Base-by-base conservation (phyloP, 2,888 invertebrate genomes). In the Cistogaster globosa region DNA sequence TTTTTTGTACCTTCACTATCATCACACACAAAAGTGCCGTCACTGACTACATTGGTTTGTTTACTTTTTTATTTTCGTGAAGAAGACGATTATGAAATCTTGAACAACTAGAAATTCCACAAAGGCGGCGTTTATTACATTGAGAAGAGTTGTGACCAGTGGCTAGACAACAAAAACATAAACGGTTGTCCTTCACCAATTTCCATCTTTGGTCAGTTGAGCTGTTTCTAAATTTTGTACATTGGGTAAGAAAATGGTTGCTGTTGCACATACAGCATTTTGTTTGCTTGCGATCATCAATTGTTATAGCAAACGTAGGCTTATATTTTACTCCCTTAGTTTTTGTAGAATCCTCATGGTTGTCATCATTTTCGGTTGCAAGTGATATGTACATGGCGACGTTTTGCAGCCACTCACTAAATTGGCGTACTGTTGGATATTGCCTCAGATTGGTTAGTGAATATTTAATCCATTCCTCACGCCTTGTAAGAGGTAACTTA, bases 401-500 rank as follows among this genome's bases (percentile, higher is more conserved):
- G 20, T 69, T 38, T 45, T 83, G 83, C 22, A 79, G n/a, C 74
- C 79, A 80, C 45, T 48, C 60, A 45, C 80, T 78, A 63, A 85
- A 82, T 18, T 74, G 42, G 0, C 81, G 48, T n/a, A 85, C 78
- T 22, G 22, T 78, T 42, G 81, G 83, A 20, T 75, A 84, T 12
- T 45, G 48, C 1, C 57, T 26, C 16, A 75, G 16, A 7, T 55
- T 63, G 14, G 45, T 55, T 11, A 81, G 16, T n/a, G 68, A 62
- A 53, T 81, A 69, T 38, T 75, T 67, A 5, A 55, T 36, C 76
- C 77, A 83, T 12, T 86, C 76, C 26, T 83, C 82, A 3, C 72
- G 65, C 26, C 75, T 82, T n/a, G 45, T 45, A 45, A 82, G 42
- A 0, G 85, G 84, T 32, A 84, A 57, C n/a, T 85, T 85, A 16